Evolutionary conservation across 2,113 vertebrate genomes (phyloP), one percentile per base, ranked within the genome.

Genomic region (Boulengeromyrus knoepffleri): DNA sequence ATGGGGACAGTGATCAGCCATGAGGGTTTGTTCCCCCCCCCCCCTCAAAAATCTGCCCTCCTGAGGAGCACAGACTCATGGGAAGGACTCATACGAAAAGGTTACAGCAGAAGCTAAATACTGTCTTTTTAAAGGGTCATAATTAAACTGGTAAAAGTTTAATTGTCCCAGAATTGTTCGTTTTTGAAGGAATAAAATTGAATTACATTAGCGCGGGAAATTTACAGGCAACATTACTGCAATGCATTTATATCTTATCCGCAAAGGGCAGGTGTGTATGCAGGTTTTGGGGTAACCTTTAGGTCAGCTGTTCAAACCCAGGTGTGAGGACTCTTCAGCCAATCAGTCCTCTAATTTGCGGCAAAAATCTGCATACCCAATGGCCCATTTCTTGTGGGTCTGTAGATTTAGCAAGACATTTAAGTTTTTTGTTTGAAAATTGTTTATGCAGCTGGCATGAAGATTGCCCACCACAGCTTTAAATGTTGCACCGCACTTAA

Each of bases 1-100:
- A 95, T 95, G 94, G 94, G 92, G 94, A 95, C 93, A 91, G 85
- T 66, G 93, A 88, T 90, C 88, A 84, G 90, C 91, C 92, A 90
- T 92, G 89, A 90, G 93, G 92, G 93, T 31, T 56, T 74, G 27
- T 0, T 91, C 36, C 36, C 90, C 77, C 46, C 49, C 87, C 90
- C 88, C 66, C 89, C 93, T 88, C 91, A 92, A 92, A 89, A 88
- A 66, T 90, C 89, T 90, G 91, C 39, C 47, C 88, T 88, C 49
- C 70, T 13, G 88, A 91, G 91, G 36, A 84, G 87, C 47, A 53
- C 53, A 53, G 91, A 47, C 9, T 92, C 90, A 89, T 70, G 90
- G 90, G 90, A 90, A 45, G 86, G 91, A 80, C 88, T 85, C 42
- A 27, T n/a, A 85, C 1, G 24, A 17, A 49, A 27, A 87, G 9